A percentile compares a stretch with the other conserved stretches of the same genome.
Evolutionary conservation across 1,140 invertebrate species (phyloP).

Genomic region (Subanguina moxae): DNA sequence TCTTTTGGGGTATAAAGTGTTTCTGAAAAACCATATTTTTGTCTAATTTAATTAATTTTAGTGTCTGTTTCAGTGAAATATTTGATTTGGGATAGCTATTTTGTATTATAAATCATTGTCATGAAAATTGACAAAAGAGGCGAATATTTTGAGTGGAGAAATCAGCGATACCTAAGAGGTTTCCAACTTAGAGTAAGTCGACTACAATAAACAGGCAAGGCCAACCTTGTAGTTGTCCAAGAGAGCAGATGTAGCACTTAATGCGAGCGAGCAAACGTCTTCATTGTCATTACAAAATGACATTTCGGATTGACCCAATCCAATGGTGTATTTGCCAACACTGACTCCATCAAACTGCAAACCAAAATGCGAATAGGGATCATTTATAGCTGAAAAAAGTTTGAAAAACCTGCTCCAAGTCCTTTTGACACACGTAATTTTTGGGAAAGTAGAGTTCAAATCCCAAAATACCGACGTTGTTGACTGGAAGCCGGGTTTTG

Average conservation of each 20-base stretch:
- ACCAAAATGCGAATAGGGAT: no score
- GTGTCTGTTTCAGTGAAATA: no score
- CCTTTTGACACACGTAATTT: constrained; percentile 43
- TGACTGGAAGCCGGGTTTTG: no score
- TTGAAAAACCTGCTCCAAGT: constrained; percentile 43
- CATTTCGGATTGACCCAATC: constrained; percentile 89
- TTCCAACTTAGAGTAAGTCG: not conserved
- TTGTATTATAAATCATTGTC: no score
- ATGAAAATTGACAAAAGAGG: no score
- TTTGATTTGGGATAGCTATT: no score
- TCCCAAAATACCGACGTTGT: constrained; percentile 45
- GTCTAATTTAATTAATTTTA: no score
- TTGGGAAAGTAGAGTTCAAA: constrained; percentile 51
- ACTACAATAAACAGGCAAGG: constrained; percentile 59
- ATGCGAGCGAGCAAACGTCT: constrained; percentile 89
- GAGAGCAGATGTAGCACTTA: constrained; percentile 77
- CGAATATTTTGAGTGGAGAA: no score
- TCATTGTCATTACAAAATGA: constrained; percentile 92
- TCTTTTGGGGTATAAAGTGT: no score
- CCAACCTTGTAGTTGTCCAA: constrained; percentile 64
- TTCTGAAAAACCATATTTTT: no score
- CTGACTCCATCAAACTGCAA: constrained; percentile 60
- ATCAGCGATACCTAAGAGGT: no score
- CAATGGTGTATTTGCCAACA: constrained; percentile 88
- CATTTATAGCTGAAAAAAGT: constrained; percentile 63